A percentile compares a stretch with the other conserved stretches of the same genome.
phyloP scores from a whole-genome alignment of 2,113 vertebrate genomes.

The Carettochelys insculpta region DNA sequence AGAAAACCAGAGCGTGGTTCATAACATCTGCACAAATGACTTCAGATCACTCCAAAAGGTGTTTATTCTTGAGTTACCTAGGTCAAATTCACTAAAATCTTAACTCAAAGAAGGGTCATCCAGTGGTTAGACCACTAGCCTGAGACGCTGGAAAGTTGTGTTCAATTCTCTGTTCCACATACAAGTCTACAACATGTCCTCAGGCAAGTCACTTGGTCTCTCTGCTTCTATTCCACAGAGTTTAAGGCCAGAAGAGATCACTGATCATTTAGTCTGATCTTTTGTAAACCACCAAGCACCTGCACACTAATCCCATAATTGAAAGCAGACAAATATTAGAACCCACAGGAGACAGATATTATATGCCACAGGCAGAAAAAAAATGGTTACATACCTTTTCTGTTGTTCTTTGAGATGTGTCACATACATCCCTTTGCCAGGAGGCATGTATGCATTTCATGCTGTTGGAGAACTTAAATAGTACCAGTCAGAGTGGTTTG shows the following conservation, averaged over 20 bases:
- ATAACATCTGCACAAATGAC: neutral
- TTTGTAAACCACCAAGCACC: neutral
- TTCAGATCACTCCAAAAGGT: neutral
- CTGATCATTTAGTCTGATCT: neutral
- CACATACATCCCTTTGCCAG: neutral
- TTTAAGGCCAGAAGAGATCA: neutral
- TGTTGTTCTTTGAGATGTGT: neutral
- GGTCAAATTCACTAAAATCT: neutral
- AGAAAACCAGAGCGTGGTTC: neutral
- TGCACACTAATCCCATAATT: neutral
- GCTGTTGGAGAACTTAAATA: neutral
- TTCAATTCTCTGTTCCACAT: neutral
- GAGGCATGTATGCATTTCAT: neutral
- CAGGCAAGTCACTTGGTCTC: neutral
- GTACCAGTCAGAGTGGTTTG: neutral
- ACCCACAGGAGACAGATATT: neutral
- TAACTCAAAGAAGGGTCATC: neutral
- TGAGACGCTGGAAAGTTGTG: neutral
- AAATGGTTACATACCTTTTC: neutral
- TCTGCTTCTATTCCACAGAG: neutral
- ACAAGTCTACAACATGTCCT: neutral
- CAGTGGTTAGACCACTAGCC: neutral
- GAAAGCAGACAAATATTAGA: neutral
- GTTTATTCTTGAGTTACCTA: neutral
- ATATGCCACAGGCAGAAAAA: neutral